Base-by-base conservation (phyloP, 2,888 invertebrate genomes). In the Thelaira solivaga region DNA sequence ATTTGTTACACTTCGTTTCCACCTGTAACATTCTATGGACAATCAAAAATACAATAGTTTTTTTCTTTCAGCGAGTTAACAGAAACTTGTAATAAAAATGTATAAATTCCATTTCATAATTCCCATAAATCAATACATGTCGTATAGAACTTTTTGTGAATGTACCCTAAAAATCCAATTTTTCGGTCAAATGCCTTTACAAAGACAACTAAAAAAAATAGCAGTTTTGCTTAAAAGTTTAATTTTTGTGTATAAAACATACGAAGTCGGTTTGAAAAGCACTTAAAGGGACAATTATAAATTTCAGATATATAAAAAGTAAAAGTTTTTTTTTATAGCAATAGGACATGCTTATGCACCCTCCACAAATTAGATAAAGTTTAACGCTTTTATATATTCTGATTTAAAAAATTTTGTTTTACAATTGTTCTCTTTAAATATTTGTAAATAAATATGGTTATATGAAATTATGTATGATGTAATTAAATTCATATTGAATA, bases 111-210 rank as follows among this genome's bases (percentile, higher is more conserved):
- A 61, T 72, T 61, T 51, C 24, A 64, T 65, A 49, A 71, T 43
- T 39, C 62, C 18, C 75, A 77, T 80, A 80, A 80, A 77, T 80
- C 80, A 65, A 62, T 67, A 69, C 74, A 68, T 64, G 73, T 39
- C 62, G 41, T 45, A 47, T 18, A 65, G 13, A 36, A 55, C 65
- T 61, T 69, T 69, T 68, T 65, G n/a, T n/a, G 29, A 24, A 51
- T 53, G 51, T n/a, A 65, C 47, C 65, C 53, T 64, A 36, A 57
- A 39, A 49, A 53, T 69, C 53, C 75, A 80, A 80, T 80, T 80
- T 80, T 43, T 77, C 77, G 80, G 75, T 80, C 75, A 80, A 80
- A 77, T 80, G 77, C 59, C 53, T 68, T 57, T 57, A 62, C 24
- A 55, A 64, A 64, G 13, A 1, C 26, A 43, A 43, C n/a, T n/a